A percentile compares a stretch with the other conserved stretches of the same genome.
phyloP scores from a whole-genome alignment of 1,140 invertebrate genomes.

The Drosophila lacteicornis region DNA sequence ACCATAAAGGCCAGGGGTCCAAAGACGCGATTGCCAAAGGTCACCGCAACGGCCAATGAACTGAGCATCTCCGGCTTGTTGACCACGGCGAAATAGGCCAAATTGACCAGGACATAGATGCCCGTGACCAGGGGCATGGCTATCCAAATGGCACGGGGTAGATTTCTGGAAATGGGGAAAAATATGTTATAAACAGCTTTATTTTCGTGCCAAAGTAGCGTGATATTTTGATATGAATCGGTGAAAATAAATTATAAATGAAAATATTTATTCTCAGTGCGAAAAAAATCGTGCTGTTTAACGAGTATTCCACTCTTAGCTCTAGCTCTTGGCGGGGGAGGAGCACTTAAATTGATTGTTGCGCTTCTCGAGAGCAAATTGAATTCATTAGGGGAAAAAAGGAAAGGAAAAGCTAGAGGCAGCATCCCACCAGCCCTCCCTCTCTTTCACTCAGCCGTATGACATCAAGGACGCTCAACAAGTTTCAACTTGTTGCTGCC shows the following conservation, averaged over 20 bases:
- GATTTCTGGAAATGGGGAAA: slow-evolving; percentile 87
- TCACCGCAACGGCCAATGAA: slow-evolving; percentile 93
- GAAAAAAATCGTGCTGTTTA: slow-evolving; percentile 25
- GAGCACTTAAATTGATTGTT: slow-evolving; percentile 75
- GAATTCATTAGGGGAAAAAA: slow-evolving; percentile 68
- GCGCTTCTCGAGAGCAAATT: slow-evolving; percentile 55
- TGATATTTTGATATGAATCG: background rate
- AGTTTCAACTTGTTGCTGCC: slow-evolving; percentile 73
- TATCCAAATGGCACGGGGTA: slow-evolving; percentile 94
- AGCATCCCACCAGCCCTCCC: slow-evolving; percentile 2
- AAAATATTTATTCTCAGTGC: background rate
- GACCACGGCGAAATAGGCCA: slow-evolving; percentile 95
- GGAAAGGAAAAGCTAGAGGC: background rate
- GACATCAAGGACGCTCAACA: slow-evolving; percentile 69
- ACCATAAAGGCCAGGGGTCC: slow-evolving; percentile 92
- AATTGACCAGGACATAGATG: slow-evolving; percentile 94
- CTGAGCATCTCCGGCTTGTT: slow-evolving; percentile 91
- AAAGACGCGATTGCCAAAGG: slow-evolving; percentile 92
- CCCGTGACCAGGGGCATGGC: slow-evolving; percentile 93
- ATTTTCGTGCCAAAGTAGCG: too few species aligned
- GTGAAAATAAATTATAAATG: slow-evolving; percentile 4
- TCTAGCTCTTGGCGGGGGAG: slow-evolving; percentile 1
- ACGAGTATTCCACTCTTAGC: slow-evolving; percentile 9
- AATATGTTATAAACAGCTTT: too few species aligned
- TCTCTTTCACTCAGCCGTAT: slow-evolving; percentile 4